Conservation (phyloP, 2,888 invertebrate species). For the Ophion slaviceki region DNA sequence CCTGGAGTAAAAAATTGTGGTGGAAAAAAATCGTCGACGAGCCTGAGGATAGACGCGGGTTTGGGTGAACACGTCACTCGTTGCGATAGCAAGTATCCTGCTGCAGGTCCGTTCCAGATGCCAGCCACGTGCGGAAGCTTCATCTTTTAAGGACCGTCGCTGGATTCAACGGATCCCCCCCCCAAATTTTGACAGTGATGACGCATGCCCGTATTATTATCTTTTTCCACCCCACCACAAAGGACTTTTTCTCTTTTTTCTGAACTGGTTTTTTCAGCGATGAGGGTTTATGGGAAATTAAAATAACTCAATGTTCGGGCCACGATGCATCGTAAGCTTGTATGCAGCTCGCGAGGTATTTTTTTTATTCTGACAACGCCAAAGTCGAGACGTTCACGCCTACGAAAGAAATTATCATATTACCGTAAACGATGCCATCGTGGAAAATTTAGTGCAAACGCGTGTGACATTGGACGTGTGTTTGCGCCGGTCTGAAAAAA, state of each 20-base stretch:
- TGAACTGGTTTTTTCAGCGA: constrained; percentile 20
- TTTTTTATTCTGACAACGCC: constrained; percentile 1
- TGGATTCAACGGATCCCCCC: constrained; percentile 24
- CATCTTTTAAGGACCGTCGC: constrained; percentile 49
- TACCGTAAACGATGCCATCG: constrained; percentile 50
- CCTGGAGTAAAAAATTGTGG: background rate
- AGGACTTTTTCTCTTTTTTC: background rate
- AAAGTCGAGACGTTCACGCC: constrained; percentile 37
- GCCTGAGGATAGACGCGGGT: constrained; percentile 4
- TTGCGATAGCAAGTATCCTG: constrained; percentile 22
- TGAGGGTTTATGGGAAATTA: background rate
- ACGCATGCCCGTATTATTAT: constrained; percentile 17
- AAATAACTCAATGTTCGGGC: constrained; percentile 25
- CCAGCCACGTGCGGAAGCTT: constrained; percentile 49
- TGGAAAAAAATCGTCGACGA: constrained; percentile 22
- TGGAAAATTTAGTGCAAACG: constrained; percentile 33
- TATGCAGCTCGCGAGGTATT: constrained; percentile 11
- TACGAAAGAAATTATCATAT: constrained; percentile 41
- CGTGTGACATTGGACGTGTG: constrained; percentile 1
- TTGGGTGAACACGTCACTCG: constrained; percentile 40
- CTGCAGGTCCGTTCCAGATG: constrained; percentile 48
- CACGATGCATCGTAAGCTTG: background rate
- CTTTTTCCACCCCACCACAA: background rate
- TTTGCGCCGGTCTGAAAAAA: background rate
- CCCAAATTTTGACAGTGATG: constrained; percentile 24